Conservation (phyloP, 2,797 vertebrate genomes). For the Lutjanus argentimaculatus region DNA sequence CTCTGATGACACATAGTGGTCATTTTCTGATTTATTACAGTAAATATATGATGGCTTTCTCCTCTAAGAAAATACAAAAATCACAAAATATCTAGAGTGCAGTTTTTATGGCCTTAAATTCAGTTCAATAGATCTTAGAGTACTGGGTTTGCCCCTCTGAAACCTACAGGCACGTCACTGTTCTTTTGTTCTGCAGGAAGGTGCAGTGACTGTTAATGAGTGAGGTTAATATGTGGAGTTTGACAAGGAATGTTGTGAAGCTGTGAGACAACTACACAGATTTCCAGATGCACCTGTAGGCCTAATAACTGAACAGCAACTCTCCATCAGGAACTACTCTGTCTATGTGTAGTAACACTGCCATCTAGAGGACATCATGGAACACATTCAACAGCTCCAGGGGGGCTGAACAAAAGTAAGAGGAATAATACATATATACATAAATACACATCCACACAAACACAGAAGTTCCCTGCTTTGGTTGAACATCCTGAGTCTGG, state of each 20-base stretch:
- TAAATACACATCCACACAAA: too few relatives aligned
- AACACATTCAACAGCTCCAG: background rate
- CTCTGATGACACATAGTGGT: too few relatives aligned
- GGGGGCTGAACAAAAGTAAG: background rate
- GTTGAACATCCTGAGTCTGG: background rate
- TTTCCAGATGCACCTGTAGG: too few relatives aligned
- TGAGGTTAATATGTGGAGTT: background rate
- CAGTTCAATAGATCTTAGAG: background rate
- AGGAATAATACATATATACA: too few relatives aligned
- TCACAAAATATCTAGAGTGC: background rate
- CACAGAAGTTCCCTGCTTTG: background rate
- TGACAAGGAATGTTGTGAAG: background rate
- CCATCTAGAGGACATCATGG: conserved; percentile 33
- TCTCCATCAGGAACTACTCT: background rate
- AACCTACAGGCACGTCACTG: background rate
- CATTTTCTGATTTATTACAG: too few relatives aligned
- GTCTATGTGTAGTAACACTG: background rate
- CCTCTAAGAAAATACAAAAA: background rate
- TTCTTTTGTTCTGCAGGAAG: background rate
- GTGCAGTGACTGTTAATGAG: too few relatives aligned
- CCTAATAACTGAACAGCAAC: background rate
- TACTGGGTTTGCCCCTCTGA: background rate
- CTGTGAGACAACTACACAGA: background rate
- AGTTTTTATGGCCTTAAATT: background rate
- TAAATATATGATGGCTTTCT: too few relatives aligned